Conservation (phyloP, 2,113 vertebrate species). For the Thermophis baileyi region DNA sequence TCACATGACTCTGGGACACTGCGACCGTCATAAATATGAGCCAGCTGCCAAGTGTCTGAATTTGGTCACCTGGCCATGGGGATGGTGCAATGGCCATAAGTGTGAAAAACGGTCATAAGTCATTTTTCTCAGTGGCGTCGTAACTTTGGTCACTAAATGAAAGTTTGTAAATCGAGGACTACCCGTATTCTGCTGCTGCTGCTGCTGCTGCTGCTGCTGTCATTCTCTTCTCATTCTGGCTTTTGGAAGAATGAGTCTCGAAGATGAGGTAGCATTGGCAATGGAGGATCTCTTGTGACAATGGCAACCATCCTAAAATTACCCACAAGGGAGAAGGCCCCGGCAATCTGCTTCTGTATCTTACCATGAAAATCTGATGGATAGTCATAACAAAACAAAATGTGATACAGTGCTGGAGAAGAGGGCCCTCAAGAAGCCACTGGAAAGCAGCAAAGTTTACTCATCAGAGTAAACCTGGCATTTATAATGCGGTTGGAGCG, state of each 20-base stretch:
- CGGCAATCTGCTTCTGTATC: background rate
- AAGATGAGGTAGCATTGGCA: background rate
- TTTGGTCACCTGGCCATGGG: background rate
- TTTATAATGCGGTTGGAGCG: background rate
- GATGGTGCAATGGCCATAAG: background rate
- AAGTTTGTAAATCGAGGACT: background rate
- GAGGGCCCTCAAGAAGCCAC: background rate
- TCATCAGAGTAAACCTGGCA: background rate
- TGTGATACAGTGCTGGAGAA: background rate
- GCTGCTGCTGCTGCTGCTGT: too few relatives aligned
- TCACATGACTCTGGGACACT: background rate
- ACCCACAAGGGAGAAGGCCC: background rate
- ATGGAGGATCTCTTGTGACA: background rate
- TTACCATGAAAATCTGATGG: background rate
- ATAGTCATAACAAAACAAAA: background rate
- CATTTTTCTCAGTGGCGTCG: background rate
- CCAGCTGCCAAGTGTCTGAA: background rate
- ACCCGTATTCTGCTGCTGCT: background rate
- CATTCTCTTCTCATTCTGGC: background rate
- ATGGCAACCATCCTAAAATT: background rate
- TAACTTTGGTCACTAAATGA: background rate
- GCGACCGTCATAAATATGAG: background rate
- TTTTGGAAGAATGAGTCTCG: background rate
- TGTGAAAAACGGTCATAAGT: background rate
- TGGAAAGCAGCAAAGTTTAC: background rate